Base-by-base conservation (phyloP, 2,888 invertebrate genomes). In the Callyntrura sp. region DNA sequence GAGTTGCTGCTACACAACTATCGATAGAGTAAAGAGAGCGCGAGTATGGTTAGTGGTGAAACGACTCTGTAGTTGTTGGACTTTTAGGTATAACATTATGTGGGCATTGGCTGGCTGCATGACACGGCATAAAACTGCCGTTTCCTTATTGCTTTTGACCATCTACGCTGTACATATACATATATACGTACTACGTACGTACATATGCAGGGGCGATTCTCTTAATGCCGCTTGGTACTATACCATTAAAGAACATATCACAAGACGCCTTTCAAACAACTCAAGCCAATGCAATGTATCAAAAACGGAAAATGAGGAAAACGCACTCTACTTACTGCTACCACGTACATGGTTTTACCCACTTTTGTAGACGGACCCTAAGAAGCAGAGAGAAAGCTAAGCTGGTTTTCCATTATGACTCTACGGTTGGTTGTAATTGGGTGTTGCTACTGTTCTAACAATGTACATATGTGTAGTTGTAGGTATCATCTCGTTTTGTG, bases 401-500 rank as follows among this genome's bases (percentile, higher is more conserved):
- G 88, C 82, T 55, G 68, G 60, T 82, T 82, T 73, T 62, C 73
- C 62, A 43, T 88, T 88, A 88, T 88, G 88, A 60, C 25, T 81
- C 65, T 81, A 81, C 73, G 82, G 73, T 73, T 70, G 82, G 35
- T 57, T 82, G 62, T 88, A 82, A 88, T 82, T 81, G 88, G 88
- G 88, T 88, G 88, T 82, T 88, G 51, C 88, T 88, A 43, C 73
- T 73, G 23, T 25, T 84, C 17, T 45, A n/a, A 23, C n/a, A 43
- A 68, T 83, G 83, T 48, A 25, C 35, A 35, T 35, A 35, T 35
- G 35, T 35, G 35, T 4, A 35, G 35, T 35, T 35, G 2, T 35
- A 35, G 35, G 35, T 83, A 51, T 68, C 14, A n/a, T n/a, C 60
- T 73, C 76, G 55, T 35, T 70, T 60, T 43, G 57, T 81, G 81